phyloP scores from a whole-genome alignment of 2,113 vertebrate species.

The Callopanchax toddi region DNA sequence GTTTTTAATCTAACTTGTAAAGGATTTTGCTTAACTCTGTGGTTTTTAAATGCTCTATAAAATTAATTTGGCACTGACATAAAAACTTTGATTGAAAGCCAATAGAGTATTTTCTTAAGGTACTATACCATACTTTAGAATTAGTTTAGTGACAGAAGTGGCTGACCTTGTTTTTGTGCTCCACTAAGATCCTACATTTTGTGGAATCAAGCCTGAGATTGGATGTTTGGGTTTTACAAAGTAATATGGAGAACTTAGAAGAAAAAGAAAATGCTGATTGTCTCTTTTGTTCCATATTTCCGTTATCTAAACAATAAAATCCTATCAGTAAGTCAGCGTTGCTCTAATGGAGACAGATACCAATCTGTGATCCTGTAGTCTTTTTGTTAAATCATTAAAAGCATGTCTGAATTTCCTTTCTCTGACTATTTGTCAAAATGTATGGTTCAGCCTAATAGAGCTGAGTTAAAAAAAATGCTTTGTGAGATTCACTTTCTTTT shows the following conservation, averaged over 20 bases:
- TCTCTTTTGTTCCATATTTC: neutral
- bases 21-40: too few relatives aligned
- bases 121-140: neutral
- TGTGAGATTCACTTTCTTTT: slow-evolving; percentile 29
- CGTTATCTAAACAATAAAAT: neutral
- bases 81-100: too few relatives aligned
- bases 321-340: neutral
- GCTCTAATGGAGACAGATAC: slow-evolving; percentile 12
- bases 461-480: slow-evolving; percentile 16
- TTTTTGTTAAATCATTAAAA: slow-evolving; percentile 33
- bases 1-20: too few relatives aligned
- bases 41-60: too few relatives aligned
- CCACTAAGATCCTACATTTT: too few relatives aligned
- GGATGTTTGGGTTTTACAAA: neutral
- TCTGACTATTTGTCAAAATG: slow-evolving; percentile 24
- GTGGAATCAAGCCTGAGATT: too few relatives aligned
- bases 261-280: slow-evolving; percentile 7
- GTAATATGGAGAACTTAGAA: neutral
- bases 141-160: slow-evolving; percentile 6
- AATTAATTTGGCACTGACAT: too few relatives aligned
- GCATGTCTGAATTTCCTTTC: slow-evolving; percentile 1
- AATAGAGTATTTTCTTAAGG: too few relatives aligned
- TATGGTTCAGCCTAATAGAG: slow-evolving; percentile 18
- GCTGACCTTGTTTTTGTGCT: slow-evolving; percentile 5
- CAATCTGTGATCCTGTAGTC: neutral